Conservation (phyloP, 2,888 invertebrate species). For the Diaphora mendica region DNA sequence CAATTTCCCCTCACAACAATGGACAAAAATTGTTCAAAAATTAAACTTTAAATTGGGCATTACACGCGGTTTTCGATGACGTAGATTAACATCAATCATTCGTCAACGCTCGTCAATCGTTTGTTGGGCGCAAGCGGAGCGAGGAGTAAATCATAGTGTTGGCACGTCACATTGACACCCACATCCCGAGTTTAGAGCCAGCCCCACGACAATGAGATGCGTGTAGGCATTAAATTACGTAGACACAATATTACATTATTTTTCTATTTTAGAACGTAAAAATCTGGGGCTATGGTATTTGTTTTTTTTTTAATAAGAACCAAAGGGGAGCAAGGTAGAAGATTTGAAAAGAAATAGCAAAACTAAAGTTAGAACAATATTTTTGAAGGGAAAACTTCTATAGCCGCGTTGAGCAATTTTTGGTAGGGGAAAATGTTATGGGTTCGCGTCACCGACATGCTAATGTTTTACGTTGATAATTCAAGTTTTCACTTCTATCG, state of each 20-base stretch:
- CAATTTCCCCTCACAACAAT: constrained; percentile 52
- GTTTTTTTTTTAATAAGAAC: too few species aligned
- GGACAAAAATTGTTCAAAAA: constrained; percentile 46
- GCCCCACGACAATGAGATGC: constrained; percentile 6
- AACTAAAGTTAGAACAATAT: too few species aligned
- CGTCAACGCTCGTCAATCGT: constrained; percentile 69
- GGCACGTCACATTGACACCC: constrained; percentile 79
- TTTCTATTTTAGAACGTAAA: too few species aligned
- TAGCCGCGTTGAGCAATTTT: too few species aligned
- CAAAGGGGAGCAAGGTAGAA: too few species aligned
- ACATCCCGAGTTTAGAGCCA: constrained; percentile 62
- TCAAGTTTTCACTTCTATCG: too few species aligned
- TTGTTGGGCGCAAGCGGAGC: constrained; percentile 80
- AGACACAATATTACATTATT: neutral
- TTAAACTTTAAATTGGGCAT: constrained; percentile 68
- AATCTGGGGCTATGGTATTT: too few species aligned
- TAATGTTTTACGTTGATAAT: too few species aligned
- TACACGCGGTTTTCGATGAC: constrained; percentile 72
- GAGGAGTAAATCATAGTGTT: constrained; percentile 84
- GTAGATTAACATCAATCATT: constrained; percentile 71
- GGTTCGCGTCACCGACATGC: too few species aligned
- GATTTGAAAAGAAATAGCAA: too few species aligned
- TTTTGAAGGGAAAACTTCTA: too few species aligned
- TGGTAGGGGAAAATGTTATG: too few species aligned
- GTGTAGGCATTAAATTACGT: constrained; percentile 29